Evolutionary conservation across 2,797 vertebrate genomes (phyloP).

Genomic region (Rhinophrynus dorsalis): DNA sequence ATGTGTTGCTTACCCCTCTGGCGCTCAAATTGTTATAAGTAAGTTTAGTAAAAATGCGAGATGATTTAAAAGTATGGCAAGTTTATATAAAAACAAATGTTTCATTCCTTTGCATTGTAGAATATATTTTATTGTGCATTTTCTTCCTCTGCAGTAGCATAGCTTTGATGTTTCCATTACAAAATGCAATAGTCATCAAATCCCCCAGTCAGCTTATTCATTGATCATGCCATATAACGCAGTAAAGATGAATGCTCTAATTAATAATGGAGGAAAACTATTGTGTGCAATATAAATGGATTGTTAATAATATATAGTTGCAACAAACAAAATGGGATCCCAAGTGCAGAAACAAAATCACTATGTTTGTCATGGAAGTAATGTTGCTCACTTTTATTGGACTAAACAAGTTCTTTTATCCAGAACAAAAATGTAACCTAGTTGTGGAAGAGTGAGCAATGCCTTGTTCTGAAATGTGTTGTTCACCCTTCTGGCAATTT

Average conservation of each 20-base stretch:
- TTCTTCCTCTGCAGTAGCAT: background rate
- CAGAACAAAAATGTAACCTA: no score
- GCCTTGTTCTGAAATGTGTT: no score
- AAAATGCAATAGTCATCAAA: background rate
- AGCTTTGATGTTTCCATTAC: slow-evolving; percentile 15
- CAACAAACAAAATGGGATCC: background rate
- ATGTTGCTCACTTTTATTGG: background rate
- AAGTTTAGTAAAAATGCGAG: no score
- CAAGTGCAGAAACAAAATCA: background rate
- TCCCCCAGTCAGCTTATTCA: background rate
- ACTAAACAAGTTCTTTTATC: no score
- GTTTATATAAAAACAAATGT: background rate
- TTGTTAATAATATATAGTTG: slow-evolving; percentile 21
- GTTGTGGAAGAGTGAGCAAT: no score
- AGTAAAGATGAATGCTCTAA: slow-evolving; percentile 18
- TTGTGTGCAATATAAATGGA: background rate
- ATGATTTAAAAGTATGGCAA: no score
- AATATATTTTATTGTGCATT: background rate
- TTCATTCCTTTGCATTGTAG: background rate
- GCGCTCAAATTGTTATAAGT: no score
- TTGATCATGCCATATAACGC: slow-evolving; percentile 14
- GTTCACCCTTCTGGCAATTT: no score
- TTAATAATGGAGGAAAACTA: slow-evolving; percentile 34
- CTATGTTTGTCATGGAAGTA: background rate
- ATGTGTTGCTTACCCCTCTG: no score